These are phyloP conservation scores for Cinara cedri DNA, from an alignment of 2,888 invertebrate genomes.

Conservation along the genomic window DNA sequence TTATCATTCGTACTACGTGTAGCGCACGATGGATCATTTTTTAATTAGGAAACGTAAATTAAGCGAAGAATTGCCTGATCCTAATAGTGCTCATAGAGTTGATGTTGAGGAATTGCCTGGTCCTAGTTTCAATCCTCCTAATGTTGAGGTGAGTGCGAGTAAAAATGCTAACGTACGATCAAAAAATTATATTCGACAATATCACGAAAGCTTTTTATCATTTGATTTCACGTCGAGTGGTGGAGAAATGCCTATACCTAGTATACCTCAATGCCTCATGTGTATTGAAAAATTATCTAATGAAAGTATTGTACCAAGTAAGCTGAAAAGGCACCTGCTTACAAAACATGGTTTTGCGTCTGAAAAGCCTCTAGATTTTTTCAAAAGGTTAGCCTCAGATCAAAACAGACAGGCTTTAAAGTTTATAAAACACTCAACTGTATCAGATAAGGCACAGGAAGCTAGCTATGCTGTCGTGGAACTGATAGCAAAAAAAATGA, in stretches of 20 bases:
- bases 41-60: neutral
- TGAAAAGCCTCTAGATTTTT: constrained; percentile 33
- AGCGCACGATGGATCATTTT: constrained; percentile 20
- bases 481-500: constrained; percentile 51
- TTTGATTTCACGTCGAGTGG: constrained; percentile 26
- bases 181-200: constrained; percentile 30
- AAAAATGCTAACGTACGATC: constrained; percentile 24
- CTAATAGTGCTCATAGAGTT: constrained; percentile 19
- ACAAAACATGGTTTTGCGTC: constrained; percentile 25
- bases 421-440: constrained; percentile 36
- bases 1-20: constrained; percentile 18
- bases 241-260: constrained; percentile 48
- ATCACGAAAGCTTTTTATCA: neutral
- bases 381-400: constrained; percentile 36
- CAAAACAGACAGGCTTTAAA: constrained; percentile 22
- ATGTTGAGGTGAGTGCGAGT: constrained; percentile 24
- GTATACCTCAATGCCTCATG: constrained; percentile 56
- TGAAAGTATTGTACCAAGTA: constrained; percentile 57
- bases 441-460: constrained; percentile 52
- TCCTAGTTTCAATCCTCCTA: constrained; percentile 26
- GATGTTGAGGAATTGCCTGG: constrained; percentile 37
- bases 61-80: constrained; percentile 19
- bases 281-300: constrained; percentile 55
- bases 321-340: constrained; percentile 35
- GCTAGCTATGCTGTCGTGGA: constrained; percentile 47